phyloP scores from a whole-genome alignment of 1,140 invertebrate genomes.

The Neoseiulus cucumeris region DNA sequence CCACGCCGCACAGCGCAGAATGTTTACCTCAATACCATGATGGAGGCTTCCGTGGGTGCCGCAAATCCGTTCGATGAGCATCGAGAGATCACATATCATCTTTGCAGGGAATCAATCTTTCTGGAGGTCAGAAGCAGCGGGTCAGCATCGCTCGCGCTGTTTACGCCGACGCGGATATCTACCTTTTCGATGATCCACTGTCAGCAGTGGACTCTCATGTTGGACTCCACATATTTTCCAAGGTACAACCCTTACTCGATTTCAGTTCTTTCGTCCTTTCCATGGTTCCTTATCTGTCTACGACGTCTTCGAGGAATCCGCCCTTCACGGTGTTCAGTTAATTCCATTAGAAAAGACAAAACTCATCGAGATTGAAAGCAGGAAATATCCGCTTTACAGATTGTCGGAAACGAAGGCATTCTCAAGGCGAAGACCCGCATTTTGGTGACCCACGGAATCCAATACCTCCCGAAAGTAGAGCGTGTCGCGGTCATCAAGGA shows the following conservation, averaged over 20 bases:
- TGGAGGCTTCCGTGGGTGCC: too few species aligned
- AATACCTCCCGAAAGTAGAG: constrained; percentile 25
- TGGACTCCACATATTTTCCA: constrained; percentile 27
- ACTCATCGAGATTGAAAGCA: too few species aligned
- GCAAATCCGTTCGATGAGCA: too few species aligned
- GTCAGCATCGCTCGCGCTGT: constrained; percentile 52
- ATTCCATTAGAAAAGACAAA: too few species aligned
- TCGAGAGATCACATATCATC: too few species aligned
- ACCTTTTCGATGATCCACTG: constrained; percentile 30
- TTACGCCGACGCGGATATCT: constrained; percentile 38
- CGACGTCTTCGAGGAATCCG: too few species aligned
- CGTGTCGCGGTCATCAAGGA: constrained; percentile 26
- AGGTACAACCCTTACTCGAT: too few species aligned
- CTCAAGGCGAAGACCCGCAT: constrained; percentile 22
- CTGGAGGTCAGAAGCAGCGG: constrained; percentile 89
- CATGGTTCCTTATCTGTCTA: too few species aligned
- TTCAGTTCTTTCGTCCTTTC: too few species aligned
- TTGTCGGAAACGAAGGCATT: not conserved
- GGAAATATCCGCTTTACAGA: not conserved
- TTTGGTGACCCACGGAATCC: constrained; percentile 27
- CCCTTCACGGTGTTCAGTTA: too few species aligned
- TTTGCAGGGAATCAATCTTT: constrained; percentile 61
- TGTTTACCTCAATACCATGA: too few species aligned
- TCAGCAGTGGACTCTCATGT: constrained; percentile 26
- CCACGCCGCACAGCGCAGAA: too few species aligned